Percentiles rank a stretch among this genome's conserved stretches.
Evolutionary conservation across 2,113 vertebrate species (phyloP).

Genomic region (Holacanthus passer): DNA sequence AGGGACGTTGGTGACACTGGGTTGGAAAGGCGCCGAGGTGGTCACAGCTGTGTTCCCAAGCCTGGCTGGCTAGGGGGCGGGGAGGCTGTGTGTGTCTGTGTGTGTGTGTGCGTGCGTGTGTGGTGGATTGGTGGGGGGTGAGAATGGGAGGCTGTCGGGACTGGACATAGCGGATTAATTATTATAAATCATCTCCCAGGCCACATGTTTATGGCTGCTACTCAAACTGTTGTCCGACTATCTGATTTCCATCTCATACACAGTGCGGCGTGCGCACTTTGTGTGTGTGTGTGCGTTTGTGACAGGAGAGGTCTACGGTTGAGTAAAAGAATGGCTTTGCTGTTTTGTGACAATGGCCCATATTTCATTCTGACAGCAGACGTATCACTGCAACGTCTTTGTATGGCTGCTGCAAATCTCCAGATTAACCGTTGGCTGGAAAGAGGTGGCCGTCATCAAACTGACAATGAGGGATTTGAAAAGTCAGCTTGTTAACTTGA

Average conservation of each 20-base stretch:
- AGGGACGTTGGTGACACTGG: constrained; percentile 72
- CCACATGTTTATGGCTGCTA: constrained; percentile 68
- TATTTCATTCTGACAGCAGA: constrained; percentile 67
- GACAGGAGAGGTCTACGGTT: constrained; percentile 5
- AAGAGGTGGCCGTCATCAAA: constrained; percentile 36
- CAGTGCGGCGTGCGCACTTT: constrained; percentile 4
- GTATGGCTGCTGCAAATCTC: constrained; percentile 60
- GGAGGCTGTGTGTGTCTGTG: constrained; percentile 40
- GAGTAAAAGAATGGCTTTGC: constrained; percentile 48
- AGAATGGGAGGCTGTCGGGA: constrained; percentile 49
- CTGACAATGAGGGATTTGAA: constrained; percentile 11
- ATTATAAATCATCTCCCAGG: constrained; percentile 79
- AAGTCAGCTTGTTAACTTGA: constrained; percentile 51
- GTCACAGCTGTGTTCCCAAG: constrained; percentile 81
- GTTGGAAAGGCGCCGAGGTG: constrained; percentile 75
- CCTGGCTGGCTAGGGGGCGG: constrained; percentile 35
- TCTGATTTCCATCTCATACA: constrained; percentile 42
- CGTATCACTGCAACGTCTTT: constrained; percentile 58
- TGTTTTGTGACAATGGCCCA: constrained; percentile 49
- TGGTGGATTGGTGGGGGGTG: constrained; percentile 47
- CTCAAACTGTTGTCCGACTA: constrained; percentile 55
- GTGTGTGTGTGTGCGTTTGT: constrained; percentile 9
- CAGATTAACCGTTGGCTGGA: constrained; percentile 46
- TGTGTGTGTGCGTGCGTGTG: constrained; percentile 24
- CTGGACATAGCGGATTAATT: constrained; percentile 82